Conservation (phyloP, 2,888 invertebrate genomes). For the Fabriciana adippe region DNA sequence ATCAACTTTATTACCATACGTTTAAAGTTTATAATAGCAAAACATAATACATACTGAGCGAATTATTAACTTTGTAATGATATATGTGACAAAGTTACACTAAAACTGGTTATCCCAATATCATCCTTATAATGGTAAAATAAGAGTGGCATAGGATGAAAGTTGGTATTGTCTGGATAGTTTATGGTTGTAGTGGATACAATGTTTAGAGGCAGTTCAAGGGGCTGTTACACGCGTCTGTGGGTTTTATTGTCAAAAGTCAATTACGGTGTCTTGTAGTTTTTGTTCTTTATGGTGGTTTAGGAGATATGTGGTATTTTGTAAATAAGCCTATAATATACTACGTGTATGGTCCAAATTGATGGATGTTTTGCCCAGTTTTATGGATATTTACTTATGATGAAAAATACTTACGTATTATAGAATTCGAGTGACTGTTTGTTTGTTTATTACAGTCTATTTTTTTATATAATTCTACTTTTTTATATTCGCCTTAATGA, state of each 20-base stretch:
- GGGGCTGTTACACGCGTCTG: conserved; percentile 41
- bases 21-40: conserved; percentile 5
- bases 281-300: conserved; percentile 33
- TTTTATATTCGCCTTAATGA: no score
- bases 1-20: background rate
- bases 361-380: no score
- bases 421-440: no score
- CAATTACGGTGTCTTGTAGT: conserved; percentile 39
- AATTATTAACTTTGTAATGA: conserved; percentile 13
- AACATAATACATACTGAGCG: background rate
- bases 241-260: conserved; percentile 42
- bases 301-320: conserved; percentile 5
- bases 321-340: conserved; percentile 5
- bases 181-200: conserved; percentile 39
- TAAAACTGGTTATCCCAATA: background rate
- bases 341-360: no score
- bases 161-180: conserved; percentile 29
- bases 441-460: no score
- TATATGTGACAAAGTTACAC: background rate
- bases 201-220: conserved; percentile 39
- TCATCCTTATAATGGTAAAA: background rate
- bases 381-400: no score
- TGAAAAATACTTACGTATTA: no score
- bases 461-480: no score
- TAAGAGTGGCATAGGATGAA: conserved; percentile 1